A percentile compares a stretch with the other conserved stretches of the same genome.
phyloP scores from a whole-genome alignment of 2,888 invertebrate genomes.

The Frankliniella fusca region DNA sequence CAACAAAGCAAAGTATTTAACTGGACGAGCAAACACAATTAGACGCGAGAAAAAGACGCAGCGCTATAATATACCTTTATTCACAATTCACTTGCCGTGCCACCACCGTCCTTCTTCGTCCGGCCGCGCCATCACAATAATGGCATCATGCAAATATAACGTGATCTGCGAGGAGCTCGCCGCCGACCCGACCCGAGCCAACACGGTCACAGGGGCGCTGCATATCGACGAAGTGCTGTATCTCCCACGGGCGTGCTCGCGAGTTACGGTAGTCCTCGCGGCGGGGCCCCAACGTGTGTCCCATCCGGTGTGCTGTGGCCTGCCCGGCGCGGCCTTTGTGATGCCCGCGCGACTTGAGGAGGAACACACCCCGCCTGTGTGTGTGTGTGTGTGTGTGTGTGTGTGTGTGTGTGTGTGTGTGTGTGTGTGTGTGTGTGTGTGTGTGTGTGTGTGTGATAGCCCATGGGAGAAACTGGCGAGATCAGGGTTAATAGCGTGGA shows the following conservation, averaged over 20 bases:
- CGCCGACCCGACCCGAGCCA: background rate
- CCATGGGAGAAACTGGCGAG: slow-evolving; percentile 14
- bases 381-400: too few species aligned
- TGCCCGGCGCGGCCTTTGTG: too few species aligned
- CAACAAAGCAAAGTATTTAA: background rate
- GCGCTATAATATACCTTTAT: too few species aligned
- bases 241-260: too few species aligned
- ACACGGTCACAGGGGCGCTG: background rate
- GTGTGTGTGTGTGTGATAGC: background rate
- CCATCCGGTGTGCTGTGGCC: too few species aligned
- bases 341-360: background rate
- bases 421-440: too few species aligned
- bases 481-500: slow-evolving; percentile 20
- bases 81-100: too few species aligned
- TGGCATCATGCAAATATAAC: background rate
- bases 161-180: background rate
- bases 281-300: too few species aligned
- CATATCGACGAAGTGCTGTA: too few species aligned
- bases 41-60: background rate
- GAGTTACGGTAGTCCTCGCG: too few species aligned
- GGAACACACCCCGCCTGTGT: background rate
- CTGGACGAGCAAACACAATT: slow-evolving; percentile 10
- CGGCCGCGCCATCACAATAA: too few species aligned
- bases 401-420: background rate
- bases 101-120: too few species aligned